These are phyloP conservation scores for Hylaeus volcanicus DNA, from an alignment of 1,140 invertebrate genomes.

Conservation along the genomic window DNA sequence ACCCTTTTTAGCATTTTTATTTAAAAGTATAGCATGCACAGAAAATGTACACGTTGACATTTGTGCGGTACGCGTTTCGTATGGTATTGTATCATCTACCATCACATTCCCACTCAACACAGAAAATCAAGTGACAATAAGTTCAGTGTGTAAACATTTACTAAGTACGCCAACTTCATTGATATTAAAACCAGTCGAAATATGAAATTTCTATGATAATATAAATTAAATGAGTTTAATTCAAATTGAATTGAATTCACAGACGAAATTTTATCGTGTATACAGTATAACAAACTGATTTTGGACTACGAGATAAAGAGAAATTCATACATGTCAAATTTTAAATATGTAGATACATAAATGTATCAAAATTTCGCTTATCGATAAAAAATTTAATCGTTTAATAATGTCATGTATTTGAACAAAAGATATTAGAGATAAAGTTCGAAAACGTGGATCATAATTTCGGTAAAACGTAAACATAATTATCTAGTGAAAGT, in stretches of 20 bases:
- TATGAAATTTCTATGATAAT: background rate
- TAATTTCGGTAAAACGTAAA: too few species aligned
- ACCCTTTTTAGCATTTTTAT: constrained; percentile 7
- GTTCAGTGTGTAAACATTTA: background rate
- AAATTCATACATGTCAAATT: background rate
- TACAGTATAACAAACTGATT: background rate
- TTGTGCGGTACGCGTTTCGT: background rate
- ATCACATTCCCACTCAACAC: background rate
- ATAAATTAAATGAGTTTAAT: background rate
- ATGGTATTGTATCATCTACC: too few species aligned
- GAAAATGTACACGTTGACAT: constrained; percentile 34
- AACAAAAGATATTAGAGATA: too few species aligned
- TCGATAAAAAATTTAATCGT: too few species aligned
- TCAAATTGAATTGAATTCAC: background rate
- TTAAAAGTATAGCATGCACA: background rate
- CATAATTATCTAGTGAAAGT: too few species aligned
- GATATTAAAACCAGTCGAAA: background rate
- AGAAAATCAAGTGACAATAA: background rate
- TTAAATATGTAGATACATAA: background rate
- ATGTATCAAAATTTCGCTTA: background rate
- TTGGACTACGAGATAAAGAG: background rate
- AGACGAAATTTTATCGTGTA: background rate
- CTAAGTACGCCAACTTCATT: background rate
- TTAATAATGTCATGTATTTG: too few species aligned
- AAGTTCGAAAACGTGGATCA: too few species aligned